Percentiles rank a stretch among this genome's conserved stretches.
Conservation (phyloP, 2,797 vertebrate genomes). For the Erethizon dorsatum region DNA sequence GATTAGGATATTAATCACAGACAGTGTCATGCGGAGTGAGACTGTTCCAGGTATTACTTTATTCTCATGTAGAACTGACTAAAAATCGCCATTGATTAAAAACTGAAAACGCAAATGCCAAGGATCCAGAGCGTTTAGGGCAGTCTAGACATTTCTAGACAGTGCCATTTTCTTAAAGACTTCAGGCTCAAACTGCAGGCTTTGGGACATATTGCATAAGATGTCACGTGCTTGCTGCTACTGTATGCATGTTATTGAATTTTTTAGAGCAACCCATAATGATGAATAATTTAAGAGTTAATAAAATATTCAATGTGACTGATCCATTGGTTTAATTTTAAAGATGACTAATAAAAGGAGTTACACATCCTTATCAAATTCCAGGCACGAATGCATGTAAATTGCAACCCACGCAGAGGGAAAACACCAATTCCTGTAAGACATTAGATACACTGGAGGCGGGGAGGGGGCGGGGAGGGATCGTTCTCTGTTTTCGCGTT, state of each 20-base stretch:
- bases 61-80: conserved; percentile 56
- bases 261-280: conserved; percentile 86
- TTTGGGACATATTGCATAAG: conserved; percentile 88
- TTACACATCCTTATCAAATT: conserved; percentile 67
- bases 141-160: conserved; percentile 74
- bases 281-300: conserved; percentile 90
- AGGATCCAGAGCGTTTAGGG: conserved; percentile 67
- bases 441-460: background rate
- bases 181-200: conserved; percentile 85
- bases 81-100: background rate
- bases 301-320: conserved; percentile 90
- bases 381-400: conserved; percentile 69
- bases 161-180: conserved; percentile 80
- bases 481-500: background rate
- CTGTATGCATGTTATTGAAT: conserved; percentile 85
- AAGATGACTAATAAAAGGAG: conserved; percentile 73
- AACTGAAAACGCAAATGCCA: conserved; percentile 70
- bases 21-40: background rate
- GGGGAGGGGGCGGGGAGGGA: background rate
- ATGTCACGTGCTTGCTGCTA: conserved; percentile 87
- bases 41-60: conserved; percentile 67
- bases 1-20: background rate
- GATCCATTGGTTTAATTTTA: conserved; percentile 88
- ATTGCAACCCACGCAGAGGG: conserved; percentile 21
- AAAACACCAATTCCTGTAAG: conserved; percentile 62